Conservation (phyloP, 2,113 vertebrate genomes). For the Scomber japonicus region DNA sequence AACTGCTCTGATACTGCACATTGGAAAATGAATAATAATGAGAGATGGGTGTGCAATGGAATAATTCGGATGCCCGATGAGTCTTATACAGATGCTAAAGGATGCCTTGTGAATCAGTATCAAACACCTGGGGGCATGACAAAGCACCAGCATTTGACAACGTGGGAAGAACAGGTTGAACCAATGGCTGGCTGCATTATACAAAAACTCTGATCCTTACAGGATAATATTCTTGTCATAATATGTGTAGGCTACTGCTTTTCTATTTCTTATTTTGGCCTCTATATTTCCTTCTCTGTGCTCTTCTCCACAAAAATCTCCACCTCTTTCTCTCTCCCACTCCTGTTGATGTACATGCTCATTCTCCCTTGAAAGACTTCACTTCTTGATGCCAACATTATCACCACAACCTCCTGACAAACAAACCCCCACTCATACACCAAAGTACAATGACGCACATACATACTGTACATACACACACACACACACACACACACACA, state of each 20-base stretch:
- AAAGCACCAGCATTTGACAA: no score
- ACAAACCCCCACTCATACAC: slow-evolving; percentile 59
- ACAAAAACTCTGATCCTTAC: not conserved
- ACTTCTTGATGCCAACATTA: slow-evolving; percentile 57
- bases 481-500: slow-evolving; percentile 28
- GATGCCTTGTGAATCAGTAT: no score
- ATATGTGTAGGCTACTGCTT: not conserved
- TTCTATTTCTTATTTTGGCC: slow-evolving; percentile 13
- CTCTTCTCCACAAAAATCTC: not conserved
- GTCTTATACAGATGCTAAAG: no score
- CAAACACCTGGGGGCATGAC: no score
- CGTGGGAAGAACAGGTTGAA: no score
- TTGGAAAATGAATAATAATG: no score
- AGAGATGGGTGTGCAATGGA: no score
- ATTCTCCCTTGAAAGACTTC: slow-evolving; percentile 70
- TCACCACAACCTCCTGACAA: slow-evolving; percentile 59
- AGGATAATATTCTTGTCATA: not conserved
- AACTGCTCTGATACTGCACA: no score
- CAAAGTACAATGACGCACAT: slow-evolving; percentile 28
- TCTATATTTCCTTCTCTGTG: not conserved
- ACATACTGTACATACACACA: slow-evolving; percentile 14
- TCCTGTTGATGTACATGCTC: slow-evolving; percentile 46
- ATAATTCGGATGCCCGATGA: no score
- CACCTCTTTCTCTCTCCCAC: slow-evolving; percentile 20
- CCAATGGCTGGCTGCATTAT: no score